Evolutionary conservation across 2,113 vertebrate genomes (phyloP).

Genomic region (Coreoperca whiteheadi): DNA sequence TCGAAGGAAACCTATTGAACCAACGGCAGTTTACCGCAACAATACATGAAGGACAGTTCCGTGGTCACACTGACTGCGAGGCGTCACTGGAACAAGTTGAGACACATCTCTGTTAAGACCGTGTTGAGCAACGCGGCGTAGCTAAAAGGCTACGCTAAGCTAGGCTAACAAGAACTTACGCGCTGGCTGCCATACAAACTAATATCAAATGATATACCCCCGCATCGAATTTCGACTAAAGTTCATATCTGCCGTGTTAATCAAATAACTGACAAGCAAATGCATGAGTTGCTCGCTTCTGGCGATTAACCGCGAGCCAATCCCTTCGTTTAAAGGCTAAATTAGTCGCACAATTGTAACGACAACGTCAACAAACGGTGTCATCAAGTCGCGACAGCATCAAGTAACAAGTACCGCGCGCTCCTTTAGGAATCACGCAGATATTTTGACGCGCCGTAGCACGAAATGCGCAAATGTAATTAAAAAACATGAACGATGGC

Average conservation of each 20-base stretch:
- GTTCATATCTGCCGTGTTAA: background rate
- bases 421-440: too few relatives aligned
- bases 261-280: background rate
- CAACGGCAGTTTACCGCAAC: background rate
- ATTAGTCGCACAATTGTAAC: constrained; percentile 45
- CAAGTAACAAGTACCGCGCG: too few relatives aligned
- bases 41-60: background rate
- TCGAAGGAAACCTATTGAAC: constrained; percentile 62
- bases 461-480: background rate
- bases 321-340: constrained; percentile 20
- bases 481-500: background rate
- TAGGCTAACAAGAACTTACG: constrained; percentile 33
- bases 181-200: background rate
- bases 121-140: constrained; percentile 19
- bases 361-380: constrained; percentile 7
- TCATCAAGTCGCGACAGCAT: constrained; percentile 55
- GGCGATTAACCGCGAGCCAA: background rate
- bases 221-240: background rate
- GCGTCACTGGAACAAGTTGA: background rate
- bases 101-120: constrained; percentile 41
- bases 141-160: constrained; percentile 10
- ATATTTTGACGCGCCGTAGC: background rate
- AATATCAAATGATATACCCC: rapidly evolving
- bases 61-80: background rate
- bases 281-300: rapidly evolving